Base-by-base conservation (phyloP, 2,888 invertebrate genomes). In the Lasioglossum oenotherae region DNA sequence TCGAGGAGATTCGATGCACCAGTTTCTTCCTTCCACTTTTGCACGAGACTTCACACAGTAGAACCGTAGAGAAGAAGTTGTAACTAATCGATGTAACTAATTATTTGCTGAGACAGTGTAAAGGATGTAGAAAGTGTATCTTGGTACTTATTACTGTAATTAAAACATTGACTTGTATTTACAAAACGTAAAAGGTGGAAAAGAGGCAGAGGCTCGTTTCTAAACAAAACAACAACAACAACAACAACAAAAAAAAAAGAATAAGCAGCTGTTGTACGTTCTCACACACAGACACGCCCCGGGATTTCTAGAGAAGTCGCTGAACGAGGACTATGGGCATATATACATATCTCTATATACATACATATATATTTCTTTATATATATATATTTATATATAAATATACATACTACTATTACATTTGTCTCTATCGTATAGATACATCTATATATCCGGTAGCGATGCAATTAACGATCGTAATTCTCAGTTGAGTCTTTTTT, bases 1-100 rank as follows among this genome's bases (percentile, higher is more conserved):
- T 90, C 90, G 88, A 90, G 90, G 91, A 91, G 91, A 91, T 91
- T 91, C 91, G 91, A 91, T 91, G 91, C 89, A 91, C 90, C 90
- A 91, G 88, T 90, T 89, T 91, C 90, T 90, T 90, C 91, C 91
- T 91, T 91, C 89, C 91, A 91, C 91, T 91, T 90, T 90, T 91
- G 91, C 91, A 91, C 91, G 91, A 87, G 82, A 91, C 86, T 91
- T 89, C 88, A 89, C 90, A 89, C 88, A 91, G 91, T 91, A 91
- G 91, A 90, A 60, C 82, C 82, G 91, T 91, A 91, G 91, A 91
- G 82, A 82, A 87, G 74, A 88, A 91, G 80, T 91, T 90, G 91
- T 91, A 91, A 91, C 89, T 90, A 91, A 91, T 91, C 38, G 67
- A 67, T 90, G 91, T 91, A 91, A 91, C 89, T 90, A 91, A 91